Evolutionary conservation across 2,888 invertebrate genomes (phyloP), one percentile per base, ranked within the genome.

Genomic region (Teleiodes luculella): DNA sequence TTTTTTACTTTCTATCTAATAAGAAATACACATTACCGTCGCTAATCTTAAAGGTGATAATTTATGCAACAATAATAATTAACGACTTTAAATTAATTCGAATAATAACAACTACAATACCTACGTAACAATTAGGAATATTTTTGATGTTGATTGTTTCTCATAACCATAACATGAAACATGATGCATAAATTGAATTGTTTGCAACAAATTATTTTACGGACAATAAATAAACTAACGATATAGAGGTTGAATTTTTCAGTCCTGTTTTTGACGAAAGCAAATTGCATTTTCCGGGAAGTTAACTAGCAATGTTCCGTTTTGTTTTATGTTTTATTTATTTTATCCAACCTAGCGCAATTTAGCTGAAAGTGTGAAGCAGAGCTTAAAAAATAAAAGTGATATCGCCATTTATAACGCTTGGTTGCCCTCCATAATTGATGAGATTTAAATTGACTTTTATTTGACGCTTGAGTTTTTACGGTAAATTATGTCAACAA

Each of bases 301-400:
- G 37, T 37, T 37, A 3, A 37, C 11, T 33, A 8, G 33, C 33
- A 33, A n/a, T 33, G 33, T 33, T 33, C 10, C n/a, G 33, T 33
- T 33, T 33, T 8, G 33, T 33, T 33, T 33, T 33, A 33, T 33
- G 24, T 35, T 35, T 35, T 35, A 3, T 35, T n/a, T n/a, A n/a
- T 13, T n/a, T 8, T 37, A 5, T 13, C 37, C 8, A 16, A 37
- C 37, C 37, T 4, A 37, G 14, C 5, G 37, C 13, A 37, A 14
- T 37, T 37, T 37, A 8, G 37, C 16, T 2, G 37, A 37, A 37
- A 37, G 37, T 37, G 60, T 60, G 60, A 14, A 37, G 16, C 37
- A 7, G 13, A 37, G 18, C 7, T 14, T 4, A 14, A 14, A 37
- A 37, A 37, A 37, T 37, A 18, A 37, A 14, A 14, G 3, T 16